phyloP scores from a whole-genome alignment of 2,797 vertebrate genomes.

The Sebastes alutus region DNA sequence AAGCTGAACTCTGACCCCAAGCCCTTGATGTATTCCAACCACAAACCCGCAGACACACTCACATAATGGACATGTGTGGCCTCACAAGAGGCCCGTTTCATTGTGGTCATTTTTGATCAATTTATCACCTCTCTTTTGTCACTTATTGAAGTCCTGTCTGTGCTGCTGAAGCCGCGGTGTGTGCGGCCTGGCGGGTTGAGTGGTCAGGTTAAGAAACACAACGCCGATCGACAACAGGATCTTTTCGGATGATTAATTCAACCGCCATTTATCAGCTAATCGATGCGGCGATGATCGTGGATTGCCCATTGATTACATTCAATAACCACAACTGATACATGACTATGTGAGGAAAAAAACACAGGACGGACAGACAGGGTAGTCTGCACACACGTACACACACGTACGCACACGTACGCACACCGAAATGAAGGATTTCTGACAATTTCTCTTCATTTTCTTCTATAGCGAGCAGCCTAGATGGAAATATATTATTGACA shows the following conservation, averaged over 20 bases:
- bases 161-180: slow-evolving; percentile 13
- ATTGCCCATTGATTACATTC: slow-evolving; percentile 62
- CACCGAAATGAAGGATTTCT: not conserved
- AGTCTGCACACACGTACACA: not conserved
- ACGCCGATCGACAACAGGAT: slow-evolving; percentile 32
- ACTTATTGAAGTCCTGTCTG: slow-evolving; percentile 74
- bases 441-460: not conserved
- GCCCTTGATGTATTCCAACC: slow-evolving; percentile 84
- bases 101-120: slow-evolving; percentile 81
- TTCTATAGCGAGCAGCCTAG: not conserved
- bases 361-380: not conserved
- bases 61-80: slow-evolving; percentile 77
- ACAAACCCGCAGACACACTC: slow-evolving; percentile 75
- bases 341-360: not conserved
- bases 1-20: slow-evolving; percentile 80
- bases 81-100: slow-evolving; percentile 72
- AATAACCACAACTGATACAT: slow-evolving; percentile 52
- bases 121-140: slow-evolving; percentile 79
- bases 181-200: slow-evolving; percentile 1
- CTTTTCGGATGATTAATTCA: slow-evolving; percentile 60
- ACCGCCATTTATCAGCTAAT: slow-evolving; percentile 74
- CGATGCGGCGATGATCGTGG: slow-evolving; percentile 67
- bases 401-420: not conserved
- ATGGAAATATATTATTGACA: not conserved
- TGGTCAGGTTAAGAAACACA: slow-evolving; percentile 24